Base-by-base conservation (phyloP, 1,140 invertebrate genomes). In the Drosophila sp. region DNA sequence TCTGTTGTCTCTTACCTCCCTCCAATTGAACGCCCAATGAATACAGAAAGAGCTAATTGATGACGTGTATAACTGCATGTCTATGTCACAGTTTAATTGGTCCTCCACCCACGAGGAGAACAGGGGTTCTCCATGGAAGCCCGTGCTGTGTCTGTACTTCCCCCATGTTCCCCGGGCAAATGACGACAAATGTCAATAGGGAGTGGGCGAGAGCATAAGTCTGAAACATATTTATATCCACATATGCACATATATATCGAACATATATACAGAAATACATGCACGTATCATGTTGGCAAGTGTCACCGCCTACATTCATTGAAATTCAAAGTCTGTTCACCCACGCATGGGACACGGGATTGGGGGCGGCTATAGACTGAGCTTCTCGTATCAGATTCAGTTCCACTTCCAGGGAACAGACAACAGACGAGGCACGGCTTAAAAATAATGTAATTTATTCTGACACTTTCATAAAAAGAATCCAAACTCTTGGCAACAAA, bases 371-470 rank as follows among this genome's bases (percentile, higher is more conserved):
- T 57, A 11, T 63, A 21, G 27, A 9, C 13, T 27, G 32, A 38
- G 63, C 7, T 13, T 8, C 48, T 50, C 27, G 69, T 81, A 86
- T 81, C 81, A 78, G 65, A 74, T 71, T 81, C 81, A 78, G 65
- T 78, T 71, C 51, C 77, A 78, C 58, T 80, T 74, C 57, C 50
- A 27, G 51, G 72, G 54, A 77, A 69, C 46, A 54, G 63, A 62
- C 63, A 77, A 69, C 46, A 54, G 63, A 62, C 63, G 36, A 45
- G 62, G 29, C 45, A 66, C 50, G 64, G 63, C 65, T 71, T 75
- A 75, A 86, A 87, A 86, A 89, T 80, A 89, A 89, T 89, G 76
- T 89, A 89, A 89, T 89, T 80, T 89, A 89, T 89, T 89, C 84
- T 76, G 83, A 78, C 83, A 89, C 83, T 89, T 89, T 89, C 79